Evolutionary conservation across 2,113 vertebrate species (phyloP).

Genomic region (Typhlomys cinereus): DNA sequence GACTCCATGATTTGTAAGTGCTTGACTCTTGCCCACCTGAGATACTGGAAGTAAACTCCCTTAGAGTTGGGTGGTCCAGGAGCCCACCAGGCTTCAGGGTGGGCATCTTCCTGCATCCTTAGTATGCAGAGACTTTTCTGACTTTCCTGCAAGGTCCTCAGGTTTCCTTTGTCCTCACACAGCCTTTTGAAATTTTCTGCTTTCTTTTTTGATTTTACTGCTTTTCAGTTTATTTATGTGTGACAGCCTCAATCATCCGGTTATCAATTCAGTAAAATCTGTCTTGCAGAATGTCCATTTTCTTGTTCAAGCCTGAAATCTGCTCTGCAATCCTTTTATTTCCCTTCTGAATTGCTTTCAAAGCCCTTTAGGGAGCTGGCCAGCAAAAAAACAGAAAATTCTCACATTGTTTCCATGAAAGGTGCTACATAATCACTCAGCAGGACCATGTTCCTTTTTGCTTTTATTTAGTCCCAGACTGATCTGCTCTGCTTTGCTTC

Average conservation of each 20-base stretch:
- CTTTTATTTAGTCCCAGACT: conserved; percentile 76
- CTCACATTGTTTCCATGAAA: conserved; percentile 81
- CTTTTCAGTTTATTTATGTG: conserved; percentile 81
- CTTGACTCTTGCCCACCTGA: not conserved
- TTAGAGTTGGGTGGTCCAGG: not conserved
- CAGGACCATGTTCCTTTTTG: conserved; percentile 76
- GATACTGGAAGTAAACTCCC: not conserved
- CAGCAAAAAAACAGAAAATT: conserved; percentile 80
- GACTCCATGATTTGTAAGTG: not conserved
- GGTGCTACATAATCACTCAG: conserved; percentile 80
- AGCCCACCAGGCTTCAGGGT: conserved; percentile 15
- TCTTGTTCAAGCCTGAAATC: conserved; percentile 81
- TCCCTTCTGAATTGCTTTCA: conserved; percentile 80
- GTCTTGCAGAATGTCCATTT: conserved; percentile 81
- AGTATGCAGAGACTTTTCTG: conserved; percentile 55
- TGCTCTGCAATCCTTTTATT: conserved; percentile 81
- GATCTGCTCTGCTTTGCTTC: conserved; percentile 76
- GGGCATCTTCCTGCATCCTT: conserved; percentile 37
- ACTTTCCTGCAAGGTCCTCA: conserved; percentile 74
- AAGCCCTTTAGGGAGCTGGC: conserved; percentile 79
- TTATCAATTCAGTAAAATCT: conserved; percentile 83
- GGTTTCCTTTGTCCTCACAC: conserved; percentile 60
- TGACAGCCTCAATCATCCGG: conserved; percentile 79
- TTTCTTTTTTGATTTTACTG: conserved; percentile 76
- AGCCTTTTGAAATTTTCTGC: conserved; percentile 73